These are phyloP conservation scores for Conopomorpha cramerella DNA, from an alignment of 1,140 invertebrate genomes.

Conservation along the genomic window DNA sequence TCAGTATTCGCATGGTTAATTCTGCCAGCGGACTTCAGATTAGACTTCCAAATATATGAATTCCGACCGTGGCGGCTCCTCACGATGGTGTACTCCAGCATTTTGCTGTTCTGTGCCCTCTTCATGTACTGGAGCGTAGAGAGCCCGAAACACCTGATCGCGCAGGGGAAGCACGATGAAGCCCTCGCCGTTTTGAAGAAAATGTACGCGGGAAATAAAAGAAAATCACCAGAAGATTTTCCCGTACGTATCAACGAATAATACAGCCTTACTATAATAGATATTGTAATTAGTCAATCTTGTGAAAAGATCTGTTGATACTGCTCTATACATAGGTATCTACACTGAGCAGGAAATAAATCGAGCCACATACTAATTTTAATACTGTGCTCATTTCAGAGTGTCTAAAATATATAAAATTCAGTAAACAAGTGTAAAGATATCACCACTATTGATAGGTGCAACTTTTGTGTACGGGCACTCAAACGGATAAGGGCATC, in stretches of 20 bases:
- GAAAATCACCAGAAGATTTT: conserved; percentile 30
- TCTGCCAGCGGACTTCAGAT: conserved; percentile 59
- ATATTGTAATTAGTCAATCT: too few relatives aligned
- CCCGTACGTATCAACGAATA: conserved; percentile 32
- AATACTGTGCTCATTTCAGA: too few relatives aligned
- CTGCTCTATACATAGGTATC: too few relatives aligned
- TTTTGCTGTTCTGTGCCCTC: conserved; percentile 50
- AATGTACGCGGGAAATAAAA: conserved; percentile 67
- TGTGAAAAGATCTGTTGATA: too few relatives aligned
- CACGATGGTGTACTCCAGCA: conserved; percentile 37
- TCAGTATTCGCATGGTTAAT: conserved; percentile 67
- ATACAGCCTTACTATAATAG: too few relatives aligned
- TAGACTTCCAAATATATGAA: conserved; percentile 39
- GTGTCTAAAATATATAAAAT: too few relatives aligned
- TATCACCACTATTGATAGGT: too few relatives aligned
- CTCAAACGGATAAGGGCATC: too few relatives aligned
- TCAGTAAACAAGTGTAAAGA: too few relatives aligned
- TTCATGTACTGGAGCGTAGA: conserved; percentile 66
- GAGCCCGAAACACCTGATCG: conserved; percentile 77
- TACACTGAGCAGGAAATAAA: too few relatives aligned
- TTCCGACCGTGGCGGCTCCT: conserved; percentile 69
- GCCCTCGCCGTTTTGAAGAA: conserved; percentile 63
- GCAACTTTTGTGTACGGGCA: too few relatives aligned
- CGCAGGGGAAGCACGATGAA: conserved; percentile 64
- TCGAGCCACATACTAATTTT: too few relatives aligned